These are phyloP conservation scores for Philaethria dido DNA, from an alignment of 2,888 invertebrate species.

Conservation along the genomic window DNA sequence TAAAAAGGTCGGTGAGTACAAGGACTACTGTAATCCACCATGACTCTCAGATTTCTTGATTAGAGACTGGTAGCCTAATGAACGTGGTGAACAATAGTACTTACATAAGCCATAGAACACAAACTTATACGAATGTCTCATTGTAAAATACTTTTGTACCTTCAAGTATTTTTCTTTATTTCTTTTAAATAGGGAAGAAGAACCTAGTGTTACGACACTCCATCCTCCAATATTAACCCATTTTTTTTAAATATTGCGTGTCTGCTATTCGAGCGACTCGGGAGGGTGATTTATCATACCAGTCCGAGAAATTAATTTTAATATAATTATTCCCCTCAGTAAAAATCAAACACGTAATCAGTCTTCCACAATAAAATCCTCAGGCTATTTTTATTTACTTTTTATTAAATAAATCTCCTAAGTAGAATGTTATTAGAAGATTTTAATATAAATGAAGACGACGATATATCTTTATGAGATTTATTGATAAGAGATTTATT, in stretches of 20 bases:
- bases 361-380: too few relatives aligned
- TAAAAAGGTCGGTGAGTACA: not conserved
- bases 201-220: too few relatives aligned
- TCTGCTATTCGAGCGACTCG: too few relatives aligned
- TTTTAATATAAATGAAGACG: not conserved
- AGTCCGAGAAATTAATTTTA: too few relatives aligned
- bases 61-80: conserved; percentile 9
- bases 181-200: too few relatives aligned
- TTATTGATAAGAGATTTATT: conserved; percentile 1
- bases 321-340: too few relatives aligned
- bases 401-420: too few relatives aligned
- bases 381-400: too few relatives aligned
- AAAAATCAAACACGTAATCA: too few relatives aligned
- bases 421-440: not conserved
- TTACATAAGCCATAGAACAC: not conserved
- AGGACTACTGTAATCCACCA: not conserved
- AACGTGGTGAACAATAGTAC: not conserved
- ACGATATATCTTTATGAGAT: not conserved
- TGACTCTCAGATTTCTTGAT: conserved; percentile 9
- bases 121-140: conserved; percentile 1
- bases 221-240: too few relatives aligned
- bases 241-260: too few relatives aligned
- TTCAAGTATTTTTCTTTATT: not conserved
- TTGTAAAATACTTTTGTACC: not conserved
- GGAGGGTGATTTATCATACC: too few relatives aligned